Evolutionary conservation across 2,113 vertebrate genomes (phyloP), one percentile per base, ranked within the genome.

Genomic region (Plotosus lineatus): DNA sequence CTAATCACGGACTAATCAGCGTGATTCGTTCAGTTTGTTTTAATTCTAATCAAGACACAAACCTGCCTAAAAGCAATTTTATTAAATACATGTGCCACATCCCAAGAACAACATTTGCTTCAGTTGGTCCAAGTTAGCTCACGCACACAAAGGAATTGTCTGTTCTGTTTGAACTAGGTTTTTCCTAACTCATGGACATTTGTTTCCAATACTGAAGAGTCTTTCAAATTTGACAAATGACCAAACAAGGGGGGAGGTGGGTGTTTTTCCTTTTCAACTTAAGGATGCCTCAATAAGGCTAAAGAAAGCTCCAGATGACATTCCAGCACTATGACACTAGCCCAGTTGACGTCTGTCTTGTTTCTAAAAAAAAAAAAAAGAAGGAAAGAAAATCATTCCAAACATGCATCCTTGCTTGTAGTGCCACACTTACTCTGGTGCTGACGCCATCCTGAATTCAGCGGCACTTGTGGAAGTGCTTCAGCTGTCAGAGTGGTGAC

Each of bases 271-370:
- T 56, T 51, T 74, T 84, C 68, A 83, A 61, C 65, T 53, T 10
- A 36, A 77, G 42, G 73, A 69, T 50, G 48, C 38, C 33, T 83
- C 51, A 65, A 78, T 69, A 58, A 71, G 53, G n/a, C 46, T 73
- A 44, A 74, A 66, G 50, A 72, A 51, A 1, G 21, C 53, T 74
- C 36, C 50, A 63, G 23, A 77, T 76, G 51, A 69, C 69, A 77
- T 82, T 84, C 48, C 56, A 80, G 42, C 71, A 82, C 40, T 66
- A 53, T 50, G 61, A 79, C 55, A 84, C 48, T 31, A 51, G 63
- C 15, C 81, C 38, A 31, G 44, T 44, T 55, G 28, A 75, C 53
- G 55, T 66, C 50, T 51, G 33, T 50, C 69, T 38, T 61, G 69
- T 50, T 40, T 63, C 44, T 79, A 60, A 56, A 77, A 77, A 75